These are phyloP conservation scores for Hydropotes inermis DNA, from an alignment of 2,113 vertebrate genomes.

Conservation along the genomic window DNA sequence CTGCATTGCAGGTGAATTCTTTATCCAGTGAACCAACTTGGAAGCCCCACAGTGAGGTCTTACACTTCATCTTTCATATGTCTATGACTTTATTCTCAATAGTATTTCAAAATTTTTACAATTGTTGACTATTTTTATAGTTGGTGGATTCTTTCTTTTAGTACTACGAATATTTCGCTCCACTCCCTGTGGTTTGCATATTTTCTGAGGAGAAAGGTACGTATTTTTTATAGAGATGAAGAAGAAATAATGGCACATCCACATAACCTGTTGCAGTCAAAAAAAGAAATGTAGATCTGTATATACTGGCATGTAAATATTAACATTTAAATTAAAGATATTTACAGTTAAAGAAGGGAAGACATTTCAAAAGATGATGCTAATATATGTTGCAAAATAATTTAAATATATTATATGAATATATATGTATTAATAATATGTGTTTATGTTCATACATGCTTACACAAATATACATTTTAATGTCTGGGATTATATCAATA, in stretches of 20 bases:
- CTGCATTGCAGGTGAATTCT: neutral
- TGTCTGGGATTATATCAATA: neutral
- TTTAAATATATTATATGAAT: neutral
- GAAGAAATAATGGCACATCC: neutral
- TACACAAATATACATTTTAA: neutral
- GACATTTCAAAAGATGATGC: neutral
- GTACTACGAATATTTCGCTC: neutral
- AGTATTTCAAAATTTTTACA: neutral
- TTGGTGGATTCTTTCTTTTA: neutral
- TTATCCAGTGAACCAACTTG: neutral
- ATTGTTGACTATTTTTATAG: neutral
- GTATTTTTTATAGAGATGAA: neutral
- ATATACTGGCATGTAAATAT: neutral
- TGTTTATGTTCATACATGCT: neutral
- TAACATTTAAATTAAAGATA: neutral
- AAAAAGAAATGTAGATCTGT: neutral
- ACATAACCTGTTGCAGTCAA: neutral
- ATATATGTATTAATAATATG: neutral
- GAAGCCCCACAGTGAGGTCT: neutral
- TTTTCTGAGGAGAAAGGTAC: neutral
- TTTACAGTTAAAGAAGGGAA: neutral
- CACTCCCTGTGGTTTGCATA: neutral
- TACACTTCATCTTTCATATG: neutral
- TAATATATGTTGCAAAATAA: neutral
- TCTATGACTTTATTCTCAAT: neutral